Base-by-base conservation (phyloP, 2,797 vertebrate species). In the Zenarchopterus dispar region DNA sequence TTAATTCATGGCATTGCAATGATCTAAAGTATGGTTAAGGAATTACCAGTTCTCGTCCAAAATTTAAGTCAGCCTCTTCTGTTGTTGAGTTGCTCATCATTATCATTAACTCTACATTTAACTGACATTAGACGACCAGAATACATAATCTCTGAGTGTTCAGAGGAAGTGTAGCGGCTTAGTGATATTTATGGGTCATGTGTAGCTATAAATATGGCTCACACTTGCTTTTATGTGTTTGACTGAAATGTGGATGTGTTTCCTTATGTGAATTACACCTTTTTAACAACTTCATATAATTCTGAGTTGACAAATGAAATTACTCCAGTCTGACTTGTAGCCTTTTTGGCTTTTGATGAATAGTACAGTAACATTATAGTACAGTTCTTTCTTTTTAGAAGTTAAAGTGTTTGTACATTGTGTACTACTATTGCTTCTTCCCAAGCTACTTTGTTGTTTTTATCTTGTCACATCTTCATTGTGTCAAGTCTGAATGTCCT, bases 121-220 rank as follows among this genome's bases (percentile, higher is more conserved):
- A 45, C 9, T 31, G 13, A 16, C 31, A 31, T 46, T 31, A 31
- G 28, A 19, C 24, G 7, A 31, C 10, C 11, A 21, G 36, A 1
- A 17, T n/a, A 8, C 15, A 42, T 17, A 24, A 41, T 8, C 17
- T 7, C 6, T 60, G 6, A 7, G 8, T 8, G 8, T 56, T 58
- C 1, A 1, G 8, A 59, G 39, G 19, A 46, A 15, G 44, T 36
- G 45, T 36, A 54, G 46, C 63, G 36, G 17, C 4, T 51, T n/a
- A 56, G 31, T 61, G 22, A 42, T 57, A n/a, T 67, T 69, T 17
- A 56, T 31, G 31, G 42, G 10, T 59, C 15, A 0, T 51, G n/a
- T 13, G 19, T 56, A 24, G 6, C 39, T 56, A 8, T 68, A 59
- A 70, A 70, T 41, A 44, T 42, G 2, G 19, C 21, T 59, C 57